These are phyloP conservation scores for Dusona sp. DNA, from an alignment of 2,888 invertebrate species.

Conservation along the genomic window DNA sequence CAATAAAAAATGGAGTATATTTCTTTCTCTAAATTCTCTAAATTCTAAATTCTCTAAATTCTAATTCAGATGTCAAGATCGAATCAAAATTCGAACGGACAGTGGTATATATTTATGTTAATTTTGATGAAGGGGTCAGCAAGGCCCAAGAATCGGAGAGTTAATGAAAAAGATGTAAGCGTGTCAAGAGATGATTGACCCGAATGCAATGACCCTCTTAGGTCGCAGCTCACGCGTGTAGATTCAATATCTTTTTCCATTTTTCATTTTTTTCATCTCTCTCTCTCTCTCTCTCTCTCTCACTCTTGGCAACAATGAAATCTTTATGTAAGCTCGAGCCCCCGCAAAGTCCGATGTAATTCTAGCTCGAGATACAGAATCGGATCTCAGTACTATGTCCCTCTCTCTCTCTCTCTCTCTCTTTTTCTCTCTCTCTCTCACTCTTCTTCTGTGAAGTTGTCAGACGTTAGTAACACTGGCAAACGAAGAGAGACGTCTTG, in stretches of 20 bases:
- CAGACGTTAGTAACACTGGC: constrained; percentile 39
- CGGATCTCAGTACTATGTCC: constrained; percentile 60
- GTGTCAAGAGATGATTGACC: constrained; percentile 54
- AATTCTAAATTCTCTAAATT: background rate
- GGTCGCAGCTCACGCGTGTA: constrained; percentile 44
- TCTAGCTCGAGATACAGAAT: constrained; percentile 67
- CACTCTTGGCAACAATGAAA: constrained; percentile 62
- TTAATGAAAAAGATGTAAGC: constrained; percentile 36
- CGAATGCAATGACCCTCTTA: constrained; percentile 39
- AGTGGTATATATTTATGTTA: constrained; percentile 2
- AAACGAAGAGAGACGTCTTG: constrained; percentile 50
- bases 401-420: constrained; percentile 65
- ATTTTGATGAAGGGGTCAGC: constrained; percentile 1
- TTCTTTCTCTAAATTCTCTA: background rate
- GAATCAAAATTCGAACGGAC: background rate
- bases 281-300: constrained; percentile 36
- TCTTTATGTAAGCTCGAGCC: constrained; percentile 66
- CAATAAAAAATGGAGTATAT: background rate
- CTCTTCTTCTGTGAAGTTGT: constrained; percentile 31
- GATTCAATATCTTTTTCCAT: constrained; percentile 19
- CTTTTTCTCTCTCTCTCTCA: background rate
- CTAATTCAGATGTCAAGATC: background rate
- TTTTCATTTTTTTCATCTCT: constrained; percentile 15
- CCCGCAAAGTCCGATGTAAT: constrained; percentile 69
- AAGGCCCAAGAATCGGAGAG: constrained; percentile 25